A percentile compares a stretch with the other conserved stretches of the same genome.
phyloP scores from a whole-genome alignment of 2,888 invertebrate genomes.

The Drosophila acutilabella region DNA sequence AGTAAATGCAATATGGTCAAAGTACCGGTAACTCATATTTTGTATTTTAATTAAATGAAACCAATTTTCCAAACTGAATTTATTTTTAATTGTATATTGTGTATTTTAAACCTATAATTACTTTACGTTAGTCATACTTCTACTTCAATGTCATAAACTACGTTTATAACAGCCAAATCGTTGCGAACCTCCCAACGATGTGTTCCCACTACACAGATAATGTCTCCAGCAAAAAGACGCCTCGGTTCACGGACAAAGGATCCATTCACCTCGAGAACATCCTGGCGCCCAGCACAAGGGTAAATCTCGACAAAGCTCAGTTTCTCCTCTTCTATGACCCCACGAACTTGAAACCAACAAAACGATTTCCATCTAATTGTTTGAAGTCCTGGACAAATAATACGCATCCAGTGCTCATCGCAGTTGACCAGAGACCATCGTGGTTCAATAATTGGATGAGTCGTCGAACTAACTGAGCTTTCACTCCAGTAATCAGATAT shows the following conservation, averaged over 20 bases:
- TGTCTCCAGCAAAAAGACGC: neutral
- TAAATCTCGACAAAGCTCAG: conserved; percentile 16
- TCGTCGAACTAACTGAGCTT: neutral
- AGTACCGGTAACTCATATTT: too few relatives aligned
- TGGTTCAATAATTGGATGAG: neutral
- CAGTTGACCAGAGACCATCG: conserved; percentile 9
- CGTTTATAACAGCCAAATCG: neutral
- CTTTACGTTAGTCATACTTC: too few relatives aligned
- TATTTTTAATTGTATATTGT: too few relatives aligned
- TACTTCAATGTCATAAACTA: neutral
- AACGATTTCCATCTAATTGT: conserved; percentile 9
- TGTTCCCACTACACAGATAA: conserved; percentile 6
- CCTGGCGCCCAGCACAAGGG: conserved; percentile 8
- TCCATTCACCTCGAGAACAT: neutral
- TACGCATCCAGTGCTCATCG: conserved; percentile 5
- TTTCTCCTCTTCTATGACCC: neutral
- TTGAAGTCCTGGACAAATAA: neutral
- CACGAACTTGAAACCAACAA: conserved; percentile 8
- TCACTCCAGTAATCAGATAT: neutral
- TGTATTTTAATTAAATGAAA: too few relatives aligned
- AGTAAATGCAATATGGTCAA: too few relatives aligned
- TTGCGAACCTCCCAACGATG: neutral
- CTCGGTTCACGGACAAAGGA: neutral
- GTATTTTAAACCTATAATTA: too few relatives aligned
- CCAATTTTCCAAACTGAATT: too few relatives aligned